Percentiles rank a stretch among this genome's conserved stretches.
phyloP scores from a whole-genome alignment of 2,797 vertebrate species.

The Sebastes variabilis region DNA sequence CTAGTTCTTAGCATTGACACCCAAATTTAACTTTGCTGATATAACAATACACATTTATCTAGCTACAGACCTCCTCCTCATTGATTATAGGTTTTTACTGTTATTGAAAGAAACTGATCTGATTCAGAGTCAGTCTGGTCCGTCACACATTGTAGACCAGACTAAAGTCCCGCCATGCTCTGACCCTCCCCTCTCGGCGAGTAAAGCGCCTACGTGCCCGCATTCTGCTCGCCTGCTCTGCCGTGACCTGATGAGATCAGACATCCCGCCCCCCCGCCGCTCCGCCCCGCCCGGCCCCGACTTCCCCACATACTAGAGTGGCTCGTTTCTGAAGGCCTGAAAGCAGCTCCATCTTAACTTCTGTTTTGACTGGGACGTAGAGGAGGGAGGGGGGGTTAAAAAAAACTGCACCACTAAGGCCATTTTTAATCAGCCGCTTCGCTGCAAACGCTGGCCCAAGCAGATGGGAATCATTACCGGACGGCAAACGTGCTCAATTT shows the following conservation, averaged over 20 bases:
- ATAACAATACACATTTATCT: background rate
- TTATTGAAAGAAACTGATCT: background rate
- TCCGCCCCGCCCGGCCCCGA: background rate
- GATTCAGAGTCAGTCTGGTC: background rate
- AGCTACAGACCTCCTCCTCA: background rate
- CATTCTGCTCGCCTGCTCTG: constrained; percentile 58
- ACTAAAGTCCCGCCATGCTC: constrained; percentile 33
- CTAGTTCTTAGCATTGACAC: background rate
- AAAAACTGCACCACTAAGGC: constrained; percentile 54
- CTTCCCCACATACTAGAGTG: constrained; percentile 49
- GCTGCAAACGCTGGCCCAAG: constrained; percentile 65
- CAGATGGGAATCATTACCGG: constrained; percentile 80
- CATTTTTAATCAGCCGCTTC: constrained; percentile 74
- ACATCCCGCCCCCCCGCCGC: constrained; percentile 17
- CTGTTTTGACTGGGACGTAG: constrained; percentile 71
- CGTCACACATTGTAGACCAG: background rate
- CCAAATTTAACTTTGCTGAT: background rate
- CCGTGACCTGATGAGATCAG: constrained; percentile 76
- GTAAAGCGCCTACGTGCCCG: constrained; percentile 33
- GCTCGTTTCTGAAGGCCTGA: constrained; percentile 56
- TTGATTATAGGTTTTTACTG: background rate
- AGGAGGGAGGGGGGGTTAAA: background rate
- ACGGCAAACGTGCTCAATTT: constrained; percentile 75
- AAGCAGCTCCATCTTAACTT: constrained; percentile 66
- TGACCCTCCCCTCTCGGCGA: constrained; percentile 14